These are phyloP conservation scores for Sesia apiformis DNA, from an alignment of 2,888 invertebrate genomes.

Conservation along the genomic window DNA sequence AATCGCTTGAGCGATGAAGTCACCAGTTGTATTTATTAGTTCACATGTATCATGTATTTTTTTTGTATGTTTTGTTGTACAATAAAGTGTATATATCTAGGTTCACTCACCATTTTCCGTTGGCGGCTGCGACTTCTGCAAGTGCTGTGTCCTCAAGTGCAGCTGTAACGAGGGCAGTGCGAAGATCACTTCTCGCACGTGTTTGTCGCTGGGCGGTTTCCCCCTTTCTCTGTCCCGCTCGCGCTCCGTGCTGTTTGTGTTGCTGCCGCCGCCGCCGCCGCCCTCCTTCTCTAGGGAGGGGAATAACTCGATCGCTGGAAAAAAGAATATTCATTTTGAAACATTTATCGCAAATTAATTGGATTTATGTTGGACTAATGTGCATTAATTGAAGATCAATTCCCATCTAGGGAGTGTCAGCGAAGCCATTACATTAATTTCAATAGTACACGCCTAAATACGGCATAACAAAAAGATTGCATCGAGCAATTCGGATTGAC, in stretches of 20 bases:
- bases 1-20: no score
- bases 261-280: constrained; percentile 3
- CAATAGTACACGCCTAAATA: no score
- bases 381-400: no score
- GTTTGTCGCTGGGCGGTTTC: constrained; percentile 75
- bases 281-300: constrained; percentile 89
- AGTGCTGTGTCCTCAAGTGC: constrained; percentile 93
- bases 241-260: constrained; percentile 50
- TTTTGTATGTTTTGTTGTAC: no score
- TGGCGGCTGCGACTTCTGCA: constrained; percentile 84
- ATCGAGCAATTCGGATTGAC: no score
- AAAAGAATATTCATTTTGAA: neutral
- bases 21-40: no score
- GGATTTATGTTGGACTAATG: no score
- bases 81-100: no score
- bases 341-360: neutral
- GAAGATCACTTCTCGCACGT: constrained; percentile 96
- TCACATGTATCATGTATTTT: no score
- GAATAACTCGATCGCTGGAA: constrained; percentile 89
- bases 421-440: no score
- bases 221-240: constrained; percentile 73
- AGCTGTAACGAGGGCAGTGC: constrained; percentile 94
- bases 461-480: no score
- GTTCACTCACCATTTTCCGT: constrained; percentile 65
- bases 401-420: no score